These are phyloP conservation scores for Laticauda colubrina DNA, from an alignment of 2,113 vertebrate genomes.

Conservation along the genomic window DNA sequence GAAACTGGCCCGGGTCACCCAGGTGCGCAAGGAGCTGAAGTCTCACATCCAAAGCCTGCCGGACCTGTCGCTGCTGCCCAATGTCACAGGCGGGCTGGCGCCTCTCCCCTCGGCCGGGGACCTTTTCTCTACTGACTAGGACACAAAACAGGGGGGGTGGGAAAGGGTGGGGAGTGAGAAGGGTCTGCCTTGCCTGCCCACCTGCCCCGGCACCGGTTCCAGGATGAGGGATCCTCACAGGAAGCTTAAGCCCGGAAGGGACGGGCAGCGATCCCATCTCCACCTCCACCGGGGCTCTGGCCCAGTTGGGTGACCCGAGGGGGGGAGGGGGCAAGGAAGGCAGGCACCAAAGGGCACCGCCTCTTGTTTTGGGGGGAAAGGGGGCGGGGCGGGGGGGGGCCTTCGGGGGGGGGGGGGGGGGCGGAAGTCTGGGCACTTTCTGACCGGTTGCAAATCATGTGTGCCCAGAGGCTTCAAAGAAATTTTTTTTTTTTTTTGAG, in stretches of 20 bases:
- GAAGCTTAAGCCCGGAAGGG: slow-evolving; percentile 45
- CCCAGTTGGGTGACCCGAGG: slow-evolving; percentile 9
- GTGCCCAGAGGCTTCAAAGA: slow-evolving; percentile 33
- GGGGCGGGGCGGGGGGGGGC: no score
- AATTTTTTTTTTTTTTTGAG: not conserved
- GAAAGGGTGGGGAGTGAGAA: not conserved
- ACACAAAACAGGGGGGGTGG: not conserved
- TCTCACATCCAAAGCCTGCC: slow-evolving; percentile 99
- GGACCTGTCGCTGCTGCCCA: slow-evolving; percentile 93
- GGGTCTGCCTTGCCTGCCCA: not conserved
- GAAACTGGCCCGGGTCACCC: slow-evolving; percentile 95
- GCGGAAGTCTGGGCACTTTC: no score
- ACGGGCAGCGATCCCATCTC: slow-evolving; percentile 35
- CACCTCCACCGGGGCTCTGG: slow-evolving; percentile 30
- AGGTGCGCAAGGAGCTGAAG: slow-evolving; percentile 97
- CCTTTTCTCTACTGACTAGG: slow-evolving; percentile 97
- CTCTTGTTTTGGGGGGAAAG: slow-evolving; percentile 18
- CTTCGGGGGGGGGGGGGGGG: no score
- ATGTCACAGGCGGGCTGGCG: slow-evolving; percentile 92
- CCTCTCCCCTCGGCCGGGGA: slow-evolving; percentile 96
- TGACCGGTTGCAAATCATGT: slow-evolving; percentile 21
- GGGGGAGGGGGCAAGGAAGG: not conserved
- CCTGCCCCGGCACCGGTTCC: slow-evolving; percentile 29
- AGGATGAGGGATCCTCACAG: slow-evolving; percentile 55
- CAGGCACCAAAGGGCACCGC: not conserved